Evolutionary conservation across 2,797 vertebrate genomes (phyloP), one percentile per base, ranked within the genome.

Genomic region (Hypotaenidia philippensis): DNA sequence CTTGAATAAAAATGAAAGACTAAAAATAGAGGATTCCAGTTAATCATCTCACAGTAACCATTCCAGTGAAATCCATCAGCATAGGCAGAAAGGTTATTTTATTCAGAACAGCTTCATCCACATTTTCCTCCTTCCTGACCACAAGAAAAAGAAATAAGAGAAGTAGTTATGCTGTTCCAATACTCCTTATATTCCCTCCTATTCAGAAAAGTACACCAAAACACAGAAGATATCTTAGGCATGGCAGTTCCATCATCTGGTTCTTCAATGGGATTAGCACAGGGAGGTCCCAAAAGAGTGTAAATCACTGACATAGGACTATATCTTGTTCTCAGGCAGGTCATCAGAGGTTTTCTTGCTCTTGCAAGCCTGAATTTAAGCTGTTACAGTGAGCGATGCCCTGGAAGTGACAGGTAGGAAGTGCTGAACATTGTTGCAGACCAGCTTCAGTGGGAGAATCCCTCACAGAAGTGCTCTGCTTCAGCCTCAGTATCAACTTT

Each of bases 361-460:
- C 64, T 81, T 36, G 23, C 18, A 83, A 66, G 31, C 5, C 6
- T 70, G 36, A 66, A 41, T 10, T n/a, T 23, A 27, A 81, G 18
- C 3, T 23, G 10, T 26, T 53, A 61, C 47, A 75, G 40, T 1
- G 4, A 65, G 22, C 7, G 16, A 5, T n/a, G 12, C 19, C 14
- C 19, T 41, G 26, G 36, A 59, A 83, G 50, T 20, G 22, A 22
- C 29, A n/a, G 2, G 4, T 40, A 16, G 36, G 14, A 75, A 45
- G 22, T 1, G 0, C 13, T 15, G n/a, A 77, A 45, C 19, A 23
- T 13, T 19, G 22, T 11, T 0, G 1, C 8, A 61, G 70, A 26
- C 16, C 3, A 1, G 4, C 9, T 40, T 44, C 31, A 21, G 6
- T 5, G 20, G 20, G 4, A 64, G 25, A 79, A 11, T 2, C 10